Conservation (phyloP, 2,888 invertebrate species). For the Thereva unica region DNA sequence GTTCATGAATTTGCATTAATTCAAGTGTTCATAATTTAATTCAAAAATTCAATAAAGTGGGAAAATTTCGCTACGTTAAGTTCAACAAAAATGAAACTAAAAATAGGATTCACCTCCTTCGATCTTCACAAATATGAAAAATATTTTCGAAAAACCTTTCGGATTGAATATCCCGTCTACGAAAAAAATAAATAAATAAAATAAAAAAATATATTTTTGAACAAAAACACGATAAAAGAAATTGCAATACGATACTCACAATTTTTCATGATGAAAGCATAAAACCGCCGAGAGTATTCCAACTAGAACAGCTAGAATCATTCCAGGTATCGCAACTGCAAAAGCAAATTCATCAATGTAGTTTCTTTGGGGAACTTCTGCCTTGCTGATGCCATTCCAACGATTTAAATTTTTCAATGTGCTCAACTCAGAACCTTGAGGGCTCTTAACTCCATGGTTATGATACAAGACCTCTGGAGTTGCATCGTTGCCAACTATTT, state of each 20-base stretch:
- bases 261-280: slow-evolving; percentile 75
- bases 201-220: slow-evolving; percentile 42
- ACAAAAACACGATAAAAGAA: slow-evolving; percentile 37
- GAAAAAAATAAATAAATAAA: slow-evolving; percentile 39
- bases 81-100: slow-evolving; percentile 41
- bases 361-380: slow-evolving; percentile 68
- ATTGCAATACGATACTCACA: slow-evolving; percentile 65
- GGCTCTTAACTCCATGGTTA: slow-evolving; percentile 48
- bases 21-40: background rate
- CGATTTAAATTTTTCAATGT: slow-evolving; percentile 57
- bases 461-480: slow-evolving; percentile 55
- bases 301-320: slow-evolving; percentile 68
- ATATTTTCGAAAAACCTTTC: slow-evolving; percentile 70
- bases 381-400: slow-evolving; percentile 68
- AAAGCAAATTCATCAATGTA: slow-evolving; percentile 71
- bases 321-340: slow-evolving; percentile 71
- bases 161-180: slow-evolving; percentile 68
- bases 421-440: slow-evolving; percentile 51
- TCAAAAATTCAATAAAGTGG: background rate
- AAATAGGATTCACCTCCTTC: slow-evolving; percentile 46
- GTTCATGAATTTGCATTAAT: background rate
- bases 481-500: slow-evolving; percentile 65
- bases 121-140: slow-evolving; percentile 74
- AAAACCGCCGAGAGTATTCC: slow-evolving; percentile 71
- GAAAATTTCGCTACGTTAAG: slow-evolving; percentile 38